Conservation (phyloP, 2,797 vertebrate species). For the Hafferia zeledoni region DNA sequence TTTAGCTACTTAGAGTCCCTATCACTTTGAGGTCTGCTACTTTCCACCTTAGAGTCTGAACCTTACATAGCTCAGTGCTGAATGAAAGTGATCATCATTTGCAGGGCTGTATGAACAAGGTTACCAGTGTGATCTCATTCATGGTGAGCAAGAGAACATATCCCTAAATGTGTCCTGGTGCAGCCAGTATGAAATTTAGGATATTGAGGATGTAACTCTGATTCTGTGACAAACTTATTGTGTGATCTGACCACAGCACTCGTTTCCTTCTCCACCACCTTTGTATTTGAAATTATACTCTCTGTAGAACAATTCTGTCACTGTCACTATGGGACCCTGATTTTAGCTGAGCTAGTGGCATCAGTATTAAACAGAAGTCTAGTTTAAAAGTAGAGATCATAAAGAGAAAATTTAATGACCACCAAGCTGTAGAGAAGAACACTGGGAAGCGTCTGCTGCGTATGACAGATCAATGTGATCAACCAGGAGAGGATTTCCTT, state of each 20-base stretch:
- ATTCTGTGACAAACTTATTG: background rate
- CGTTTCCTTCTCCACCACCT: background rate
- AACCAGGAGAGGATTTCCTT: background rate
- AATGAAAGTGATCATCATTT: background rate
- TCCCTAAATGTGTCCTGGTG: fast-evolving
- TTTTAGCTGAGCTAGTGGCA: background rate
- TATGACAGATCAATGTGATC: background rate
- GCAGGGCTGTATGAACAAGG: background rate
- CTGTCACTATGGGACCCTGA: background rate
- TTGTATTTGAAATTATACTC: background rate
- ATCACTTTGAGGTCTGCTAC: constrained; percentile 1
- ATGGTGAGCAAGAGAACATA: background rate
- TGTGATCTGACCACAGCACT: background rate
- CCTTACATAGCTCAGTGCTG: background rate
- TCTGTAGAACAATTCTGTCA: background rate
- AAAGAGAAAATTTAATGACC: background rate
- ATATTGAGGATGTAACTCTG: background rate
- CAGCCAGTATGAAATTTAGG: background rate
- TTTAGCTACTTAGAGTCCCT: constrained; percentile 23
- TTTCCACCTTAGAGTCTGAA: background rate
- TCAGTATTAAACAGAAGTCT: background rate
- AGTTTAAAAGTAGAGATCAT: background rate
- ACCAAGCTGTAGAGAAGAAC: background rate
- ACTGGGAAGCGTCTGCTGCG: fast-evolving
- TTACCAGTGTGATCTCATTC: background rate